Conservation (phyloP, 2,888 invertebrate species). For the Orthosia gracilis region DNA sequence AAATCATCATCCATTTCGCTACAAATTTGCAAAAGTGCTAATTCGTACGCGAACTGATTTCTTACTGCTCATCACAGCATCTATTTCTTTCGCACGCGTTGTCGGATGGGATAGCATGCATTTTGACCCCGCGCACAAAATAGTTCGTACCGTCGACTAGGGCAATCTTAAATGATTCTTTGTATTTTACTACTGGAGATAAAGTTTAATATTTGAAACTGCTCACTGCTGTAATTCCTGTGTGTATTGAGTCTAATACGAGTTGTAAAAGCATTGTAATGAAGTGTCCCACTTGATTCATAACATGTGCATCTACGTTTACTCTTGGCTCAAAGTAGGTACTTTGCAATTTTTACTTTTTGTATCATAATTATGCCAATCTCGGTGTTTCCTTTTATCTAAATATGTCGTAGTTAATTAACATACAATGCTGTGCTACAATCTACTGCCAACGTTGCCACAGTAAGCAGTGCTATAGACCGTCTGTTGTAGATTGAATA, state of each 20-base stretch:
- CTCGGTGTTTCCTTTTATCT: constrained; percentile 47
- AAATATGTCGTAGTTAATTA: constrained; percentile 64
- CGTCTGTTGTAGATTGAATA: constrained; percentile 70
- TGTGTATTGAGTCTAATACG: neutral
- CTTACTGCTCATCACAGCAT: no score
- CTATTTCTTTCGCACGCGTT: no score
- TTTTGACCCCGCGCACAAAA: no score
- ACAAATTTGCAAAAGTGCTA: no score
- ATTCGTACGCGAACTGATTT: no score
- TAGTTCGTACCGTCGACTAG: no score
- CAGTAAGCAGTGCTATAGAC: constrained; percentile 65
- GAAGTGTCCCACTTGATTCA: constrained; percentile 12
- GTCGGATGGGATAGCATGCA: no score
- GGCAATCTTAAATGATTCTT: no score
- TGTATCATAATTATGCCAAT: constrained; percentile 18
- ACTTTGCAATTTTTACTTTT: constrained; percentile 16
- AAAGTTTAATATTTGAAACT: neutral
- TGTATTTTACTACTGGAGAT: neutral
- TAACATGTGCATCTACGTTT: neutral
- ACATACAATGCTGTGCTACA: constrained; percentile 87
- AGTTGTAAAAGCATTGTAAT: constrained; percentile 18
- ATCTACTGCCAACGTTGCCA: constrained; percentile 67
- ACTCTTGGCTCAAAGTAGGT: constrained; percentile 38
- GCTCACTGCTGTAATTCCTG: neutral
- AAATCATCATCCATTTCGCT: no score